Conservation (phyloP, 2,113 vertebrate genomes). For the Dicrurus megarhynchus region DNA sequence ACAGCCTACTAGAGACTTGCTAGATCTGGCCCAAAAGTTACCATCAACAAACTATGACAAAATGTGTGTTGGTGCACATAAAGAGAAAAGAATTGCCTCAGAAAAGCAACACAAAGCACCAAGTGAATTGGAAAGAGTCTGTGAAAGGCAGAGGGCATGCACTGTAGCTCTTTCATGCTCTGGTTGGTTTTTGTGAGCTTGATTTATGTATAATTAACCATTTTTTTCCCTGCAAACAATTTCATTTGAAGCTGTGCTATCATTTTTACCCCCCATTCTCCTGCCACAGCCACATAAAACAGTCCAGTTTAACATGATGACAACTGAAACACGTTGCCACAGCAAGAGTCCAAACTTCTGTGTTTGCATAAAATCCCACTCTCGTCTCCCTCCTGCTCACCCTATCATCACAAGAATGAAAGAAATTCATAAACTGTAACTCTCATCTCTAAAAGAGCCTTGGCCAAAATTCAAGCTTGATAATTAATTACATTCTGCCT, state of each 20-base stretch:
- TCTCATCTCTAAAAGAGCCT: not conserved
- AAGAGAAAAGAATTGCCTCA: conserved; percentile 32
- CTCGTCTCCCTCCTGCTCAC: not conserved
- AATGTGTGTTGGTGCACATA: not conserved
- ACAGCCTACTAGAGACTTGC: not conserved
- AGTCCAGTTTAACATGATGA: not conserved
- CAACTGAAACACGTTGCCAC: not conserved
- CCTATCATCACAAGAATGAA: conserved; percentile 19
- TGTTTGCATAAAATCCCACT: not conserved
- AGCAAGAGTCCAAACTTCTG: not conserved
- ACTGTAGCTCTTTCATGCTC: conserved; percentile 60
- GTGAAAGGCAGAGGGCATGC: conserved; percentile 53
- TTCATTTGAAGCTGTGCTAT: not conserved
- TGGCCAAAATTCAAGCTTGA: conserved; percentile 25
- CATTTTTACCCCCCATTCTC: not conserved
- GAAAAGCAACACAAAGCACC: conserved; percentile 55
- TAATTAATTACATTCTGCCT: conserved; percentile 48
- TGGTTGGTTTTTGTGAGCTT: conserved; percentile 48
- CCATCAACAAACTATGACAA: conserved; percentile 21
- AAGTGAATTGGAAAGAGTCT: conserved; percentile 51
- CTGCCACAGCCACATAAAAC: not conserved
- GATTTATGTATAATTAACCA: conserved; percentile 54
- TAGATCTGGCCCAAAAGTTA: not conserved
- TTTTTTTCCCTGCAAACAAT: conserved; percentile 38
- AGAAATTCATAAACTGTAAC: conserved; percentile 23